phyloP scores from a whole-genome alignment of 2,113 vertebrate genomes.

The Phalacrocorax carbo region DNA sequence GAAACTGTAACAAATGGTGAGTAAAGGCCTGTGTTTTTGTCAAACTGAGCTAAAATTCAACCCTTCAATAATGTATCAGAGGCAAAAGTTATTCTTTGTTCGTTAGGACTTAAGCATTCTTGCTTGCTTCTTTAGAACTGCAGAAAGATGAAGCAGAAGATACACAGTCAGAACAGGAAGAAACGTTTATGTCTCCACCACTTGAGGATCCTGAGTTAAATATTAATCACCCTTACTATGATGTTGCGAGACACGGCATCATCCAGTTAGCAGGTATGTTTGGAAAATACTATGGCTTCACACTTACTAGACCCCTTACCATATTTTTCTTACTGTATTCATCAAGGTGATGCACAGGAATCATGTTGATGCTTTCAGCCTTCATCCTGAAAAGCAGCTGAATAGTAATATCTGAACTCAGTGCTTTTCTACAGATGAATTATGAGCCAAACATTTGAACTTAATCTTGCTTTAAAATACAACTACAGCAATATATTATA shows the following conservation, averaged over 20 bases:
- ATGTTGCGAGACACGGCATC: constrained; percentile 86
- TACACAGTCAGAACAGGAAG: background rate
- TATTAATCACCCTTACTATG: constrained; percentile 81
- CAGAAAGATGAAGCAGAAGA: constrained; percentile 72
- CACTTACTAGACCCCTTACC: background rate
- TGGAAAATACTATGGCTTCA: background rate
- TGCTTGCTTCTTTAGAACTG: constrained; percentile 63
- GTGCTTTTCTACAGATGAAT: background rate
- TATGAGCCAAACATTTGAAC: background rate
- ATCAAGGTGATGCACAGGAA: background rate
- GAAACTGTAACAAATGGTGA: background rate
- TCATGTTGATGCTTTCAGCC: background rate
- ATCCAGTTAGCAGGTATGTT: constrained; percentile 83
- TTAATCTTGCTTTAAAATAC: background rate
- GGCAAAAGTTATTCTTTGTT: background rate
- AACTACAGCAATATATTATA: background rate
- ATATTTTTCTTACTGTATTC: background rate
- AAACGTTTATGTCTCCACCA: background rate
- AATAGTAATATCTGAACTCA: background rate
- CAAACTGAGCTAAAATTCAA: background rate
- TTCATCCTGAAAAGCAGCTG: background rate
- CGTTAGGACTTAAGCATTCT: background rate
- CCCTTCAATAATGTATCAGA: background rate
- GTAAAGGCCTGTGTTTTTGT: background rate
- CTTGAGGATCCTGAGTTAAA: constrained; percentile 49